Base-by-base conservation (phyloP, 2,888 invertebrate species). In the Meiosimyza platycephala region DNA sequence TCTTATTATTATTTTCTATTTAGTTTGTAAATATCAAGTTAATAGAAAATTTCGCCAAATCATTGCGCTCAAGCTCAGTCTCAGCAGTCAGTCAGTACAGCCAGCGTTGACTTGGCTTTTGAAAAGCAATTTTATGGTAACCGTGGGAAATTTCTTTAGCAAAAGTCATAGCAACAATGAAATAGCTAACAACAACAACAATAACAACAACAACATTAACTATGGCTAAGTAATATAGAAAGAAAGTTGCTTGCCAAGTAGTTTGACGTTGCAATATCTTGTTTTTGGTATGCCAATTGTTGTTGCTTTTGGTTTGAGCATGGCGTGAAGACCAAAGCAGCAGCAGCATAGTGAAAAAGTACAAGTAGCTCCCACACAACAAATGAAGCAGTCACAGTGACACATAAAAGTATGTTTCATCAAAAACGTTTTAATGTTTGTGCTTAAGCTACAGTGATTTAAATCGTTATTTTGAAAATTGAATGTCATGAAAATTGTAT, bases 221-320 rank as follows among this genome's bases (percentile, higher is more conserved):
- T 4, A 28, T 18, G 16, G 15, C n/a, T 18, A 15, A 18, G 18
- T 18, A 22, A 57, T 7, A 28, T 15, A 12, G 18, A 55, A 55
- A 57, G 57, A 57, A 57, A 57, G 57, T 57, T 57, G 57, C 57
- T 57, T 57, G 57, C 57, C 57, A 57, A 57, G 22, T 28, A 57
- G 28, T 18, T 57, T 57, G 57, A 28, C 22, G 22, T 57, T 28
- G 28, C 28, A 13, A 28, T 57, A 28, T 22, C 28, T 57, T 18
- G 22, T 57, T 57, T 57, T 57, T 57, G 57, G 57, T 18, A 57
- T 57, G 15, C 13, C 40, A 40, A 2, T 9, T 40, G 9, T 40
- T 40, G 40, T 9, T 40, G 40, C 9, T 40, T 40, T 9, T 40
- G 7, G 40, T 40, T 9, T 6, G 40, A 40, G 9, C 2, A 40